Conservation (phyloP, 2,113 vertebrate genomes). For the Cavia aperea region DNA sequence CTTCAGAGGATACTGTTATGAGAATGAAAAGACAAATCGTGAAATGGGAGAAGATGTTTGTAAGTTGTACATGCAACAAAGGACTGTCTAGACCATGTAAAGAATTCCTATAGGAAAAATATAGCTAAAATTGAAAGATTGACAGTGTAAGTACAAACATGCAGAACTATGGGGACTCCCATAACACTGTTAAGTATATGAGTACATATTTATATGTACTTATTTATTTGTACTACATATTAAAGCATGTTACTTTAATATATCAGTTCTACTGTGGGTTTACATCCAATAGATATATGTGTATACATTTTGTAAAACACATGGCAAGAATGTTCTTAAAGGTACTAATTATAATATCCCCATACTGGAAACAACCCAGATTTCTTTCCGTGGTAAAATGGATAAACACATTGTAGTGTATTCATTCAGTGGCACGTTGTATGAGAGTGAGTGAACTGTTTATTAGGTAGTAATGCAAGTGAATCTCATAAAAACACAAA, state of each 20-base stretch:
- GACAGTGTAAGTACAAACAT: background rate
- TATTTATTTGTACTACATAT: background rate
- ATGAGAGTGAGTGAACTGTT: background rate
- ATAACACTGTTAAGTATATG: background rate
- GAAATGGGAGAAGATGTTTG: background rate
- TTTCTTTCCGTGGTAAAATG: background rate
- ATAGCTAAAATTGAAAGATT: constrained; percentile 1
- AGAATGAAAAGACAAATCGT: background rate
- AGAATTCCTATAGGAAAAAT: constrained; percentile 2
- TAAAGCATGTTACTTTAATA: background rate
- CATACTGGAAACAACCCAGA: background rate
- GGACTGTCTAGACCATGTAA: background rate
- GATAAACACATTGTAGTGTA: background rate
- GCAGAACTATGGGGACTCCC: background rate
- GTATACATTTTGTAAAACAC: background rate
- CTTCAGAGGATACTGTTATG: background rate
- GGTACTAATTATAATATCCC: background rate
- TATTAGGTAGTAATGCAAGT: background rate
- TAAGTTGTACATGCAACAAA: background rate
- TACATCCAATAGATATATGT: background rate
- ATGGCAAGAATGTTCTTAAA: background rate
- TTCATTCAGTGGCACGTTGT: background rate
- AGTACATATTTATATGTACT: background rate
- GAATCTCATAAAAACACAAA: background rate
- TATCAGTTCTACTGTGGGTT: background rate